phyloP scores from a whole-genome alignment of 2,888 invertebrate species.

The Cylloceria caligata region DNA sequence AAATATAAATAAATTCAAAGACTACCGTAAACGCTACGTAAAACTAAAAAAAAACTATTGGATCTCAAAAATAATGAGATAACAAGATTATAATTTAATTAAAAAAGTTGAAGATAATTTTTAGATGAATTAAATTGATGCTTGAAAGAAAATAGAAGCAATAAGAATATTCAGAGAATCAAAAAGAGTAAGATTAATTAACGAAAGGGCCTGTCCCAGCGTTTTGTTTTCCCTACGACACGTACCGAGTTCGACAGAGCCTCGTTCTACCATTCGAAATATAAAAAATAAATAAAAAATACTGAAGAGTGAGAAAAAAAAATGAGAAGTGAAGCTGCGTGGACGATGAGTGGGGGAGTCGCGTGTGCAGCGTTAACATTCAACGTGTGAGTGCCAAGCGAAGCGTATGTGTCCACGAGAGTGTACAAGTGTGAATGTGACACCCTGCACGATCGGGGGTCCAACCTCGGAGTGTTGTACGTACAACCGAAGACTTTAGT shows the following conservation, averaged over 20 bases:
- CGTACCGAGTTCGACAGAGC: conserved; percentile 28
- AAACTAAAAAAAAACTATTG: too few relatives aligned
- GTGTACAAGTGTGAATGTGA: conserved; percentile 60
- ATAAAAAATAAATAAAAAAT: conserved; percentile 14
- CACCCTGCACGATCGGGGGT: conserved; percentile 61
- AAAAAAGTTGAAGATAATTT: too few relatives aligned
- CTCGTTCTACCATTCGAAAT: neutral
- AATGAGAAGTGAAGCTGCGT: conserved; percentile 43
- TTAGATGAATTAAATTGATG: neutral
- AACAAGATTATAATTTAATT: too few relatives aligned
- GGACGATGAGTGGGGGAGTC: conserved; percentile 51
- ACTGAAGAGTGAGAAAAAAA: conserved; percentile 38
- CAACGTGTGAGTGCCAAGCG: conserved; percentile 20
- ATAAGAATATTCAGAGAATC: neutral
- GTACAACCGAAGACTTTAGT: conserved; percentile 63
- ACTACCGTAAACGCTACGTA: too few relatives aligned
- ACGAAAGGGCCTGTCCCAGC: neutral
- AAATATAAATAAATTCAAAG: too few relatives aligned
- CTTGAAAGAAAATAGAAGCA: neutral
- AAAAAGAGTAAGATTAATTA: neutral
- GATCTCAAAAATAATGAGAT: too few relatives aligned
- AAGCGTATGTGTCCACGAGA: conserved; percentile 28
- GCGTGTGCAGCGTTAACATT: conserved; percentile 49
- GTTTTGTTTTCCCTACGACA: conserved; percentile 45
- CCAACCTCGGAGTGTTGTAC: conserved; percentile 51